Evolutionary conservation across 2,113 vertebrate genomes (phyloP), one percentile per base, ranked within the genome.

Genomic region (Sula dactylatra): DNA sequence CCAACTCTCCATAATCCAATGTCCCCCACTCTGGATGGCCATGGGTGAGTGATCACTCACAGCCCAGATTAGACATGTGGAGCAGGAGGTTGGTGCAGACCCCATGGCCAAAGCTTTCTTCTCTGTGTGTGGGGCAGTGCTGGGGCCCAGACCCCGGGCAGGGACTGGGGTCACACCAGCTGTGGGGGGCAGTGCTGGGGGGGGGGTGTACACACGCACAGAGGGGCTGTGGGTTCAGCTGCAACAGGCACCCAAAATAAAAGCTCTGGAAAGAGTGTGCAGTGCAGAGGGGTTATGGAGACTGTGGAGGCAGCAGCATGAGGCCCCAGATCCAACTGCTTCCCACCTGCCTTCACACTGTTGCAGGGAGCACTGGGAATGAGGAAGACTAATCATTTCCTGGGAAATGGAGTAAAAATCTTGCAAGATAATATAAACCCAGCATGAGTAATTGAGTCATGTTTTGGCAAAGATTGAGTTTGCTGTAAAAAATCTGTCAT

Each of bases 41-140:
- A 4, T 22, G 44, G 34, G 16, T n/a, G 29, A 21, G 45, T 0
- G 4, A 52, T 12, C 25, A 4, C 13, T 25, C 32, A 22, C 38
- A 59, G 36, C 26, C 38, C 76, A 82, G 49, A 6, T 50, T 1
- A 27, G 42, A 38, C 54, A 27, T 0, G 2, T 25, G 54, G 36
- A 64, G 27, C 7, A 13, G 21, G 36, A 62, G 21, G 15, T 9
- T 25, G 29, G 42, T 31, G 32, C 16, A 44, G 64, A 50, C 7
- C 10, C 31, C 14, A 11, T 6, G 29, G 36, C 27, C 49, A 64
- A 64, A 64, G 22, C 5, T 62, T 42, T 55, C 52, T 66, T 52
- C 24, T 77, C 36, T 2, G 1, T n/a, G 40, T 0, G 0, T n/a
- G 72, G 20, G 26, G 13, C 65, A 47, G 38, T 45, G 50, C 20